phyloP scores from a whole-genome alignment of 2,113 vertebrate genomes.

The Cottus gobio region DNA sequence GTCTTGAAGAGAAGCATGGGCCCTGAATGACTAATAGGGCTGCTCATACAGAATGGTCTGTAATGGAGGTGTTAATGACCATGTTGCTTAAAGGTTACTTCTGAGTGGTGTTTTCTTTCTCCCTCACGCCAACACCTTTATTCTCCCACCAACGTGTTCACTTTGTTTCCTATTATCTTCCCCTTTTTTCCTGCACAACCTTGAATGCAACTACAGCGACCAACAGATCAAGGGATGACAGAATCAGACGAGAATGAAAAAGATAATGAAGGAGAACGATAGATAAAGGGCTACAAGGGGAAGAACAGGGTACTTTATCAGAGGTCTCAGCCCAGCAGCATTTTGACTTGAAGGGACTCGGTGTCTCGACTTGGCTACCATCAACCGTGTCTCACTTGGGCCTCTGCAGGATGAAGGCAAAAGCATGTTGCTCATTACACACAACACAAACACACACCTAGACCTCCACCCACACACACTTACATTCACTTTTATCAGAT shows the following conservation, averaged over 20 bases:
- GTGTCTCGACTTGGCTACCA: constrained; percentile 39
- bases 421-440: constrained; percentile 32
- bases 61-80: constrained; percentile 79
- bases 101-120: constrained; percentile 72
- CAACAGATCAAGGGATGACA: constrained; percentile 75
- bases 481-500: constrained; percentile 70
- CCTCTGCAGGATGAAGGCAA: constrained; percentile 33
- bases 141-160: constrained; percentile 63
- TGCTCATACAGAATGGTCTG: constrained; percentile 66
- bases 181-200: constrained; percentile 55
- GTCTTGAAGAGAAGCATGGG: constrained; percentile 61
- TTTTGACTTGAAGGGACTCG: constrained; percentile 60
- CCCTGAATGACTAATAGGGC: constrained; percentile 73
- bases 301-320: constrained; percentile 65
- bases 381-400: constrained; percentile 42
- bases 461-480: constrained; percentile 43
- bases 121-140: constrained; percentile 73
- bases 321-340: constrained; percentile 67
- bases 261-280: constrained; percentile 69
- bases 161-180: constrained; percentile 76
- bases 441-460: constrained; percentile 27
- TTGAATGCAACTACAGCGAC: constrained; percentile 59
- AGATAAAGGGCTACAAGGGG: constrained; percentile 27
- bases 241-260: constrained; percentile 71
- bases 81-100: constrained; percentile 79